Evolutionary conservation across 2,797 vertebrate species (phyloP).

Genomic region (Lepilemur ruficaudatus): DNA sequence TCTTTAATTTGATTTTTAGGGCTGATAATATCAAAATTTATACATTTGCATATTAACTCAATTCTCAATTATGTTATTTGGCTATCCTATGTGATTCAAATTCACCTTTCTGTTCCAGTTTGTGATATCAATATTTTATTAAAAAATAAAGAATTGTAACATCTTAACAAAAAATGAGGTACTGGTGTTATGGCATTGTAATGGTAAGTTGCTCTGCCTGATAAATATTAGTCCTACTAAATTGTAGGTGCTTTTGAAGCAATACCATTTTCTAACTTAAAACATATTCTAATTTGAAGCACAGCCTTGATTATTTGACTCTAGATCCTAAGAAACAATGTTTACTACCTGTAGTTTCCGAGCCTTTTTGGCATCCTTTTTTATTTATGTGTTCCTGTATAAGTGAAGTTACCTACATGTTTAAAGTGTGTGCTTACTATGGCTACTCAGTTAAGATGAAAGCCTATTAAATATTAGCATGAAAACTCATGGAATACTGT

Average conservation of each 20-base stretch:
- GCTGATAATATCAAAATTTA: neutral
- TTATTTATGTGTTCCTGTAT: neutral
- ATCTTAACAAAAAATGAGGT: neutral
- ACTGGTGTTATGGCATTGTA: neutral
- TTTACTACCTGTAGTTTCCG: neutral
- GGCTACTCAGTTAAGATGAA: neutral
- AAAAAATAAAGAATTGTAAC: neutral
- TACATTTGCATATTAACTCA: neutral
- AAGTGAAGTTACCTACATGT: conserved; percentile 15
- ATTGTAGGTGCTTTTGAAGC: neutral
- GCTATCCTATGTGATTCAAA: neutral
- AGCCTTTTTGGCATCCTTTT: neutral
- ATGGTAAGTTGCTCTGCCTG: neutral
- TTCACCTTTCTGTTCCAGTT: neutral
- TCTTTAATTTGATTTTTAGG: neutral
- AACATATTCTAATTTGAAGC: conserved; percentile 6
- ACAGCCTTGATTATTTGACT: neutral
- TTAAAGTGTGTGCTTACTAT: conserved; percentile 28
- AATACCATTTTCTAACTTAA: neutral
- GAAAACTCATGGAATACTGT: neutral
- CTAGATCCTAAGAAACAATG: neutral
- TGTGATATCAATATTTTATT: neutral
- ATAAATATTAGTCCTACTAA: neutral
- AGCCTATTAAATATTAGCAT: neutral
- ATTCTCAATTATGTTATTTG: neutral